phyloP scores from a whole-genome alignment of 2,888 invertebrate species.

The Elysia crispata region DNA sequence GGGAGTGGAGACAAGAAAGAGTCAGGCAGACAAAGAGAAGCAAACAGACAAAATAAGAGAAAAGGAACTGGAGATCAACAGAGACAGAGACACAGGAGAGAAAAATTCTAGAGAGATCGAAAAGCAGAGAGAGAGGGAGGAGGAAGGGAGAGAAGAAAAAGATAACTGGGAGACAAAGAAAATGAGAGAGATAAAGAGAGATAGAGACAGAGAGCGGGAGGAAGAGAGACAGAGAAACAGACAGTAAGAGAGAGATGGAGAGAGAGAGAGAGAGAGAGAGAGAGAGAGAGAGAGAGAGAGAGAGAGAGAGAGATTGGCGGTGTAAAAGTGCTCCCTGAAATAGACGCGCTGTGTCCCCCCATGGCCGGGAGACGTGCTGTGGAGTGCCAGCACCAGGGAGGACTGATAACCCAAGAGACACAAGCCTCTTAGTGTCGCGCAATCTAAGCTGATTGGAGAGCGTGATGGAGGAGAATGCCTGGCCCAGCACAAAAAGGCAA shows the following conservation, averaged over 20 bases:
- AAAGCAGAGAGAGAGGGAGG: slow-evolving; percentile 14
- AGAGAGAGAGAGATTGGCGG: not conserved
- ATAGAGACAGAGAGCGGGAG: slow-evolving; percentile 12
- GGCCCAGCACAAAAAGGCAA: not conserved
- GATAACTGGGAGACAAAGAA: not conserved
- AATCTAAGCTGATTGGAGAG: not conserved
- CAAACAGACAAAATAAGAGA: too few species aligned
- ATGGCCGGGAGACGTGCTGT: too few species aligned
- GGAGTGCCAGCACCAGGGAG: too few species aligned
- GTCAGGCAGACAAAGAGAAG: too few species aligned
- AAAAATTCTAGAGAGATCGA: slow-evolving; percentile 11
- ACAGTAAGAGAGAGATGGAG: slow-evolving; percentile 20
- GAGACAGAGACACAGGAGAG: not conserved
- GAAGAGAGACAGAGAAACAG: slow-evolving; percentile 11
- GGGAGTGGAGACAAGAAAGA: too few species aligned
- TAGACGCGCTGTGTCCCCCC: too few species aligned
- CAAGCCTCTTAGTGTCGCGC: not conserved
- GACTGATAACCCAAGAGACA: not conserved
- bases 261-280: not conserved
- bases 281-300: slow-evolving; percentile 1
- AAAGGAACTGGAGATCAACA: not conserved
- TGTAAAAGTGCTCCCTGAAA: too few species aligned
- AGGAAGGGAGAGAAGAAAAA: slow-evolving; percentile 10
- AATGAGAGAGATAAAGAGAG: not conserved
- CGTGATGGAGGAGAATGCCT: not conserved